Evolutionary conservation across 2,888 invertebrate genomes (phyloP).

Genomic region (Noctua pronuba): DNA sequence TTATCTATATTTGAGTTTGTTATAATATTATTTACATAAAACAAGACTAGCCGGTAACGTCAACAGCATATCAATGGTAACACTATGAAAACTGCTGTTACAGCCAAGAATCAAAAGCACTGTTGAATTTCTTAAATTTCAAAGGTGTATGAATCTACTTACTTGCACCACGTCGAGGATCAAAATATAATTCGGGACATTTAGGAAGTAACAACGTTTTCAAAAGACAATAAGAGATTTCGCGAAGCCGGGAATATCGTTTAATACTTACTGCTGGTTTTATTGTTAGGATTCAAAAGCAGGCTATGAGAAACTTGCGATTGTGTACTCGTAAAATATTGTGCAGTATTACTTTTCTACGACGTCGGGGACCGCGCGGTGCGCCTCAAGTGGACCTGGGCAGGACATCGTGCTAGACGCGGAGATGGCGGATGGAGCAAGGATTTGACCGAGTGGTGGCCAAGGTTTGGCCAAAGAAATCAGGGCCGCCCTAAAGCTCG

Average conservation of each 20-base stretch:
- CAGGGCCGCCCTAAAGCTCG: too few relatives aligned
- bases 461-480: too few relatives aligned
- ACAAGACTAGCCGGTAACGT: neutral
- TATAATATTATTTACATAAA: neutral
- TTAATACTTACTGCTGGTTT: constrained; percentile 74
- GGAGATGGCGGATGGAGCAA: too few relatives aligned
- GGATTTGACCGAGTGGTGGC: too few relatives aligned
- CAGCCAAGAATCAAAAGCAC: neutral
- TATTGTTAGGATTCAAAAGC: constrained; percentile 69
- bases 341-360: neutral
- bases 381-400: too few relatives aligned
- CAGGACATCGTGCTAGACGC: too few relatives aligned
- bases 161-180: constrained; percentile 67
- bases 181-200: constrained; percentile 70
- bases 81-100: neutral
- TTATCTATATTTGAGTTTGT: too few relatives aligned
- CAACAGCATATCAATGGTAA: neutral
- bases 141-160: constrained; percentile 12
- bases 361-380: too few relatives aligned
- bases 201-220: constrained; percentile 76
- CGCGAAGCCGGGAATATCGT: constrained; percentile 75
- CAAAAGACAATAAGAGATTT: constrained; percentile 79
- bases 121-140: neutral
- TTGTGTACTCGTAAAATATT: constrained; percentile 26
- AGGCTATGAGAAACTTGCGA: constrained; percentile 46